Conservation (phyloP, 1,140 invertebrate genomes). For the Wasmannia auropunctata region DNA sequence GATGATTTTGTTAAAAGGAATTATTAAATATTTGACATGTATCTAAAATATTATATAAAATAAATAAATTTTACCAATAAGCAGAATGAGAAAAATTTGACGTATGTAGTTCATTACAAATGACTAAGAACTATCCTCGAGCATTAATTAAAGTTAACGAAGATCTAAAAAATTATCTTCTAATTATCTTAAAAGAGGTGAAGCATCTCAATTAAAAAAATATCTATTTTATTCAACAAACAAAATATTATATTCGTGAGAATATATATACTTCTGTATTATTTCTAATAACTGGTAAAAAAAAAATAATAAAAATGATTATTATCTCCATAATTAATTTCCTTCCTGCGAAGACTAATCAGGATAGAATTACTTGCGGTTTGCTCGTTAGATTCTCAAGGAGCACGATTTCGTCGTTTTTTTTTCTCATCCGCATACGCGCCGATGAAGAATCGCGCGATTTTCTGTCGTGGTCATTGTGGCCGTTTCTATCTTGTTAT, state of each 20-base stretch:
- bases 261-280: not conserved
- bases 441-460: slow-evolving; percentile 1
- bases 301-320: slow-evolving; percentile 3
- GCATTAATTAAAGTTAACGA: not conserved
- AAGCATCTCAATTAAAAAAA: not conserved
- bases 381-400: slow-evolving; percentile 3
- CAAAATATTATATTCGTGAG: not conserved
- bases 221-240: not conserved
- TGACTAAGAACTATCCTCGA: not conserved
- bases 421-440: not conserved
- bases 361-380: not conserved
- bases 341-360: not conserved
- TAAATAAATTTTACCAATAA: not conserved
- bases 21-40: not conserved
- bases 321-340: slow-evolving; percentile 24
- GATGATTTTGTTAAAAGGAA: not conserved
- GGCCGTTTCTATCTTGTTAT: slow-evolving; percentile 1
- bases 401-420: slow-evolving; percentile 12
- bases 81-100: not conserved
- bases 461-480: not conserved
- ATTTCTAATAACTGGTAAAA: not conserved
- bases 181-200: not conserved
- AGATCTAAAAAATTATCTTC: not conserved
- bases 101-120: not conserved
- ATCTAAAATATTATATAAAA: no score